Evolutionary conservation across 64 coral and sea anemone species (phyloP).

Genomic region (Montipora efflorescens): DNA sequence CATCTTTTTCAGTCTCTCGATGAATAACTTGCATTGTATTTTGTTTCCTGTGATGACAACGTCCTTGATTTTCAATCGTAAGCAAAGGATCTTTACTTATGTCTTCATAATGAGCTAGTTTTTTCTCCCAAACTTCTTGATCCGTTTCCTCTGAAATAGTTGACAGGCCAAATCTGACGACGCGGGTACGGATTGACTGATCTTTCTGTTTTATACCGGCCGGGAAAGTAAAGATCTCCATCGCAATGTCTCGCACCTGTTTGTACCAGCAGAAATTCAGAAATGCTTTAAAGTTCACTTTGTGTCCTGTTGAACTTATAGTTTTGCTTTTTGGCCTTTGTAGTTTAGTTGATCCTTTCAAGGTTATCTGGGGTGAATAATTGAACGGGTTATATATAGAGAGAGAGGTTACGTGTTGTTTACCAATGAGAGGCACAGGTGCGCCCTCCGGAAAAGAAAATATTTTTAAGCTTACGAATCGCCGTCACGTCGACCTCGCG

Average conservation of each 20-base stretch:
- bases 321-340: neutral
- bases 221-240: neutral
- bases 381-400: neutral
- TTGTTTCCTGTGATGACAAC: neutral
- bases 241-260: neutral
- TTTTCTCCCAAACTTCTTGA: neutral
- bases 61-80: neutral
- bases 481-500: conserved; percentile 14
- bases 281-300: neutral
- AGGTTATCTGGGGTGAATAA: neutral
- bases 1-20: neutral
- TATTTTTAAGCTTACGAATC: neutral
- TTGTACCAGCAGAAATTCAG: neutral
- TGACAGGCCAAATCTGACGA: neutral
- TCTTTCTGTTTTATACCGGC: neutral
- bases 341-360: conserved; percentile 2
- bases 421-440: neutral
- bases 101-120: neutral
- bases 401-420: conserved; percentile 16
- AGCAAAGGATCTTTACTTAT: neutral
- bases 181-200: neutral
- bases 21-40: neutral
- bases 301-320: neutral
- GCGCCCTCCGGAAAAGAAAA: conserved; percentile 10
- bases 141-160: conserved; percentile 24